Base-by-base conservation (phyloP, 2,888 invertebrate genomes). In the Strigamia crassipes region DNA sequence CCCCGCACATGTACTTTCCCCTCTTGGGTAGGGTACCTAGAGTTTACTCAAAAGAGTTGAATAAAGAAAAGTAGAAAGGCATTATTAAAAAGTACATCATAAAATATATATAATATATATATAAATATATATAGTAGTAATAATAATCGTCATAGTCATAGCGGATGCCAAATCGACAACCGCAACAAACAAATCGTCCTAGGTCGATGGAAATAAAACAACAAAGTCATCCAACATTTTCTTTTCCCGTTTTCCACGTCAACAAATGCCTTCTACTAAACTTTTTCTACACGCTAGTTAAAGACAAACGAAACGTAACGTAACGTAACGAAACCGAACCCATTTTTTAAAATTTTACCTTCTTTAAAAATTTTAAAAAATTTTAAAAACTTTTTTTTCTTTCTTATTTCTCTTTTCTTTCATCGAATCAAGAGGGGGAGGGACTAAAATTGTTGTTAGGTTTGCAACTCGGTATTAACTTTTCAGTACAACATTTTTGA, bases 21-120 rank as follows among this genome's bases (percentile, higher is more conserved):
- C 84, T 83, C 83, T 83, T 83, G 83, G 84, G 83, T 83, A 83
- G 83, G 84, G 83, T 83, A 83, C 83, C 84, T 84, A 84, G 82
- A 83, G 84, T 81, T 84, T 79, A 82, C 79, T 80, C 82, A 81
- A 61, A 46, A 61, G 61, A 61, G 61, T 78, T 82, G 78, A 82
- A 82, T 38, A 82, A 61, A 82, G 82, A 82, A 82, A 31, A 82
- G 82, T 82, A 82, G 82, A 82, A 82, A 82, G 82, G 82, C 82
- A 82, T 81, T 81, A 81, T 78, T 31, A 46, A 46, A 46, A 46
- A 46, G 15, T 4, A 46, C 46, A 46, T 46, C 13, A 46, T 13
- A 46, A 46, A 46, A 46, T 61, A 21, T 56, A 61, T 61, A n/a
- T 23, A 61, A 18, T 6, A 38, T 38, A 38, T 38, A 38, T 38